Evolutionary conservation across 2,888 invertebrate species (phyloP).

Genomic region (Caenorhabditis zanzibari): DNA sequence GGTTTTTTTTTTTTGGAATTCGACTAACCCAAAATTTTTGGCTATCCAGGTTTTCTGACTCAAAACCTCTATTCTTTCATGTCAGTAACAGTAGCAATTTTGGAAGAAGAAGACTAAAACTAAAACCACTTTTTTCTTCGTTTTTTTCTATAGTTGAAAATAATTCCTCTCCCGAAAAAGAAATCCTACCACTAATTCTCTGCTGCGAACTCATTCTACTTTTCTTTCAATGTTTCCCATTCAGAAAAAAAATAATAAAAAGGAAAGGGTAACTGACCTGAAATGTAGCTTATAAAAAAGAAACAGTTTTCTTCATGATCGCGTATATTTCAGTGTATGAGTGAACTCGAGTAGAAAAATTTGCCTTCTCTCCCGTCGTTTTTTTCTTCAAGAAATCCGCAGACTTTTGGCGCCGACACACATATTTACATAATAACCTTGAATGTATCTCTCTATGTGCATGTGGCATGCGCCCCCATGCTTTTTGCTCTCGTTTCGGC

Average conservation of each 20-base stretch:
- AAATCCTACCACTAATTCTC: conserved; percentile 19
- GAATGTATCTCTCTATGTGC: conserved; percentile 27
- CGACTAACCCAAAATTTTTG: no score
- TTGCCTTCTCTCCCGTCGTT: not conserved
- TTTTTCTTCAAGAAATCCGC: not conserved
- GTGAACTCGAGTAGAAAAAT: conserved; percentile 58
- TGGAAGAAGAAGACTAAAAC: no score
- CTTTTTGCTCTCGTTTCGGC: conserved; percentile 18
- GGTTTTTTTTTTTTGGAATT: no score
- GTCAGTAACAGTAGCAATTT: no score
- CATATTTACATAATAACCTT: conserved; percentile 53
- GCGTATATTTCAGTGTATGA: conserved; percentile 24
- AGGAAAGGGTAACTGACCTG: conserved; percentile 18
- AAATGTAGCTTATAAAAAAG: not conserved
- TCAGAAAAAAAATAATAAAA: no score
- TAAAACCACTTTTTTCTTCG: not conserved
- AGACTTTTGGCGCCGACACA: conserved; percentile 57
- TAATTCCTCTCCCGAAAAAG: not conserved
- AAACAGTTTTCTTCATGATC: conserved; percentile 30
- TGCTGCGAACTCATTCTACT: conserved; percentile 9
- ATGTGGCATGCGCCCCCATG: conserved; percentile 19
- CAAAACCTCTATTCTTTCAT: no score
- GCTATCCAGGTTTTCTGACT: no score
- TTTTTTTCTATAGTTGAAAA: not conserved
- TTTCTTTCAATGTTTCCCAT: not conserved